Evolutionary conservation across 1,140 invertebrate species (phyloP), one percentile per base, ranked within the genome.

Genomic region (Conopomorpha cramerella): DNA sequence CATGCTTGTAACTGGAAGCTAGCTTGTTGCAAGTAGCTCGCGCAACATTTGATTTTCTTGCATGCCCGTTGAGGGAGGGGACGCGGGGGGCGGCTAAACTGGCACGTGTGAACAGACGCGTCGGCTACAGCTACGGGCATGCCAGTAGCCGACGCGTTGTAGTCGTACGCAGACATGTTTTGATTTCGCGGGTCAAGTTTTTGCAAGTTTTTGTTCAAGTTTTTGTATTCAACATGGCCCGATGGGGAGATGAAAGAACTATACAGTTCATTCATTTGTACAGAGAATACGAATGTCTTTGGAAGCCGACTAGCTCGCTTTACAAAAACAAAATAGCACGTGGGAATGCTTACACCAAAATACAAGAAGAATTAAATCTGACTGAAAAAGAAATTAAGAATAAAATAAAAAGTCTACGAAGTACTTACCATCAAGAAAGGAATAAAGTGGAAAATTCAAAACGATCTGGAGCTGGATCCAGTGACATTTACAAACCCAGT

Each of bases 391-490:
- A 43, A 8, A 30, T 23, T 16, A 43, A 43, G 16, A 48, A 38
- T 14, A 48, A 48, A 41, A 48, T 48, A 12, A 43, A 35, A 31
- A 41, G 33, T 29, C 25, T 48, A 15, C 29, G 41, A 18, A 40
- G 34, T n/a, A 43, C 41, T 10, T 48, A 43, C 32, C 23, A 29
- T 19, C 41, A 43, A 32, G 45, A 46, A 37, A 16, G 26, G 26
- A 46, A 43, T 32, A 46, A 39, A 37, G 30, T 46, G 1, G 12
- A 39, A 27, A 23, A 38, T 25, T 47, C 45, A n/a, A 40, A 34
- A 8, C 30, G 32, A 30, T 40, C 34, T 6, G 41, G 45, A 11
- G 36, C 28, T 10, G 34, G 41, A 43, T 17, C 35, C 19, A 23
- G 19, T 23, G 10, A 23, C 19, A 23, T 33, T 17, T 33, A 33